These are phyloP conservation scores for Ostrea edulis DNA, from an alignment of 1,140 invertebrate species.

Conservation along the genomic window DNA sequence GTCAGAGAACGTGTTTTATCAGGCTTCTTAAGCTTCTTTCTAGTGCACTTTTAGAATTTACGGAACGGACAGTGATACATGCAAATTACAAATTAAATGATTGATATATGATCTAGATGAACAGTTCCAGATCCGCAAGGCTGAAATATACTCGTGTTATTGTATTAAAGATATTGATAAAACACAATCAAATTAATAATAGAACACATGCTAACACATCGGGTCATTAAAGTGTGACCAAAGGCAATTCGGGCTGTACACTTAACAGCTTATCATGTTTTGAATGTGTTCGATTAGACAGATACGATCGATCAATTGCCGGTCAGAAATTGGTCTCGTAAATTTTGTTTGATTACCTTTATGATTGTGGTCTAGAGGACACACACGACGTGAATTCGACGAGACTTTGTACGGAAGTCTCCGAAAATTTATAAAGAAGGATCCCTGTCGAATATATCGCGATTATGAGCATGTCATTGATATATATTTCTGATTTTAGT, in stretches of 20 bases:
- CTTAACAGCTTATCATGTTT: constrained; percentile 17
- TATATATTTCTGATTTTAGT: neutral
- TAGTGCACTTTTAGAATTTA: too few relatives aligned
- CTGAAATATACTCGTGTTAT: neutral
- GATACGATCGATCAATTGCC: constrained; percentile 30
- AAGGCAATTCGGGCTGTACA: constrained; percentile 14
- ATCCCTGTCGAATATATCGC: neutral
- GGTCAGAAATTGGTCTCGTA: neutral
- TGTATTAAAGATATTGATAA: constrained; percentile 5
- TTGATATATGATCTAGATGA: neutral
- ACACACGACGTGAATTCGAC: neutral
- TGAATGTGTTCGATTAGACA: constrained; percentile 36
- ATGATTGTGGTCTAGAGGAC: neutral
- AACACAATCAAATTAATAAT: constrained; percentile 7
- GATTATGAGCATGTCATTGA: neutral
- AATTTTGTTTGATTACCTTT: neutral
- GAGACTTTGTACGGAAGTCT: neutral
- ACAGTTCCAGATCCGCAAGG: neutral
- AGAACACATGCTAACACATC: neutral
- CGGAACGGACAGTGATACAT: too few relatives aligned
- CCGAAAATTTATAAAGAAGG: neutral
- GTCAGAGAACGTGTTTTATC: too few relatives aligned
- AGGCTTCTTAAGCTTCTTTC: too few relatives aligned
- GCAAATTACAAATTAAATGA: neutral
- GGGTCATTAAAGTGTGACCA: neutral